Conservation (phyloP, 2,888 invertebrate genomes). For the Epistrophe grossulariae region DNA sequence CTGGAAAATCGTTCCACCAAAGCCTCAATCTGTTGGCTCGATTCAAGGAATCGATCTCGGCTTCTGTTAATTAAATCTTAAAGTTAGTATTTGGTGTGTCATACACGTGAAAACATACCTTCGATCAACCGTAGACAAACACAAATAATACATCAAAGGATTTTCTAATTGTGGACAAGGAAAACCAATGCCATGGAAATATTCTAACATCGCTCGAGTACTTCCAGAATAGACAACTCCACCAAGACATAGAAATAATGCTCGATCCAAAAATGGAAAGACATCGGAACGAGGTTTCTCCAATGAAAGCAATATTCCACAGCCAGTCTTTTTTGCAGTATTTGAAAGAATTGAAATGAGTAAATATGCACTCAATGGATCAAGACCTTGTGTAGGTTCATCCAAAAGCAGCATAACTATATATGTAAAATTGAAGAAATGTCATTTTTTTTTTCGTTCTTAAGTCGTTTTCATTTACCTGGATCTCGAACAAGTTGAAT, state of each 20-base stretch:
- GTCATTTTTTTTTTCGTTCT: neutral
- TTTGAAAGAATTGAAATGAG: constrained; percentile 97
- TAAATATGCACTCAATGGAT: constrained; percentile 97
- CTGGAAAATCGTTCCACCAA: constrained; percentile 95
- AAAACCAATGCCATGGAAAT: constrained; percentile 97
- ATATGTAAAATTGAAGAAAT: constrained; percentile 77
- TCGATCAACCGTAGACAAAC: constrained; percentile 87
- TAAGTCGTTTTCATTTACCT: constrained; percentile 84
- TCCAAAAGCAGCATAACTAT: constrained; percentile 94
- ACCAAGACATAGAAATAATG: constrained; percentile 94
- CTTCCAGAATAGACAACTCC: constrained; percentile 96
- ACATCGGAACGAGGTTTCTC: constrained; percentile 97
- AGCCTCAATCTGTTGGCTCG: constrained; percentile 96
- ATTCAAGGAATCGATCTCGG: constrained; percentile 95
- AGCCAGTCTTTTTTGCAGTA: constrained; percentile 94
- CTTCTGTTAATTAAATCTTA: constrained; percentile 84
- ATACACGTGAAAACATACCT: too few species aligned
- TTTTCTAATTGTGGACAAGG: constrained; percentile 98
- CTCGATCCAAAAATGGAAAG: constrained; percentile 96
- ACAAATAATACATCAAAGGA: constrained; percentile 97
- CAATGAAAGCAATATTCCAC: constrained; percentile 95
- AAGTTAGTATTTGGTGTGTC: neutral
- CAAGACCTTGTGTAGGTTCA: constrained; percentile 97
- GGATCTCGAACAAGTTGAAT: constrained; percentile 97
- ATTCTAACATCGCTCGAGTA: constrained; percentile 95